Base-by-base conservation (phyloP, 2,113 vertebrate genomes). In the Phoxinus phoxinus region DNA sequence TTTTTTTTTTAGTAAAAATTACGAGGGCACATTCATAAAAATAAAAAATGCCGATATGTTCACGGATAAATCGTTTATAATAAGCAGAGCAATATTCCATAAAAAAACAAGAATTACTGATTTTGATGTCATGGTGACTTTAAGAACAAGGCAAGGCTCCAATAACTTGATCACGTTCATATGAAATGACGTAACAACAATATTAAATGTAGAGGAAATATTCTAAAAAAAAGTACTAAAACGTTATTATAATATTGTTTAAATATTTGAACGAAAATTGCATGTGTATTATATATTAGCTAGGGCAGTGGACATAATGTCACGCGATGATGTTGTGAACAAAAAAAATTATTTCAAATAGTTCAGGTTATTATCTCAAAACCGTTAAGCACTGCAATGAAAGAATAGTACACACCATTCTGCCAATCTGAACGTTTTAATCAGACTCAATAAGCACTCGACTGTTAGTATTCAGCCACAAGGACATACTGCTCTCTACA, bases 201-300 rank as follows among this genome's bases (percentile, higher is more conserved):
- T 21, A 35, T 35, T 69, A 69, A 11, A 19, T 72, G 23, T 4
- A 11, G 0, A 41, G 2, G 7, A 23, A 23, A 71, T 23, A 0
- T 21, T 51, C 48, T 51, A 17, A 10, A 21, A 65, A 65, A 65
- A 32, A 3, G 25, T 63, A 30, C 6, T 27, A 67, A 15, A 65
- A 30, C 30, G 7, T 32, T 19, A 71, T 41, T 23, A 23, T 71
- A 11, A 41, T 37, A 2, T 12, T 71, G 9, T 37, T 37, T 71
- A 37, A 1, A 71, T 23, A 23, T 21, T 9, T 23, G 0, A 69
- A 3, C 27, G 15, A 65, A 65, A 65, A 32, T 1, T 19, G 30
- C 30, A 67, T 23, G 19, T 41, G 35, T 6, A 6, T 12, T 41
- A 37, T 82, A 87, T 91, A 92, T 86, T 77, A 35, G 48, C 21